phyloP scores from a whole-genome alignment of 2,113 vertebrate genomes.

The Xenopus borealis region DNA sequence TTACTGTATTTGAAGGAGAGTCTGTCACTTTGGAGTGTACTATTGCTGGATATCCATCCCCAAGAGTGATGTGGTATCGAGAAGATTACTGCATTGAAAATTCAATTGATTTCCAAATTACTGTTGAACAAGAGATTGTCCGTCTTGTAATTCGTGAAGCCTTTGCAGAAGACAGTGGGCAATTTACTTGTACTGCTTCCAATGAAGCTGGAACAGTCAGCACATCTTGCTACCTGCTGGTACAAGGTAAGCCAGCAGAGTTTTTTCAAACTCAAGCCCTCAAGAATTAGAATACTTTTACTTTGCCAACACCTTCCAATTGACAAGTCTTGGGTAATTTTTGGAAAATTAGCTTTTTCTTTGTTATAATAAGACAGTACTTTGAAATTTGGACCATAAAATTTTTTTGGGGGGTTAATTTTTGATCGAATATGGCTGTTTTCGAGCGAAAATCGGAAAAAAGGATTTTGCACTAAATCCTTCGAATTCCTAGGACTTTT shows the following conservation, averaged over 20 bases:
- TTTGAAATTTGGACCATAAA: too few relatives aligned
- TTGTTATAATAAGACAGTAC: too few relatives aligned
- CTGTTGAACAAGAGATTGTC: constrained; percentile 73
- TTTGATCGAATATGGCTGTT: too few relatives aligned
- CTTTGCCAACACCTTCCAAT: too few relatives aligned
- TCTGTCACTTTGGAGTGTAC: constrained; percentile 89
- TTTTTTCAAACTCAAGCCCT: too few relatives aligned
- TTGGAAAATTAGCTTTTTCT: too few relatives aligned
- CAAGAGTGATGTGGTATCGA: constrained; percentile 87
- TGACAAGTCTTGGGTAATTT: too few relatives aligned
- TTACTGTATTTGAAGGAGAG: constrained; percentile 89
- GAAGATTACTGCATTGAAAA: constrained; percentile 96
- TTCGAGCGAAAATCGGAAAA: too few relatives aligned
- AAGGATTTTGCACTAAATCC: too few relatives aligned
- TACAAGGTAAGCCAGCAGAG: constrained; percentile 72
- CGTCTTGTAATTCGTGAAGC: constrained; percentile 85
- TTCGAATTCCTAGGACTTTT: too few relatives aligned
- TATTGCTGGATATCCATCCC: constrained; percentile 83
- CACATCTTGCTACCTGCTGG: constrained; percentile 90
- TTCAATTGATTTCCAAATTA: constrained; percentile 96
- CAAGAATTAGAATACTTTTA: too few relatives aligned
- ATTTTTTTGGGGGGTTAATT: too few relatives aligned
- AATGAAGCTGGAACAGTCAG: constrained; percentile 87
- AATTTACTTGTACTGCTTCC: constrained; percentile 91
- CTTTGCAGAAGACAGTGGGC: constrained; percentile 94